A percentile compares a stretch with the other conserved stretches of the same genome.
These are phyloP conservation scores for Geotrypetes seraphini DNA, from an alignment of 2,797 vertebrate genomes.

Conservation along the genomic window DNA sequence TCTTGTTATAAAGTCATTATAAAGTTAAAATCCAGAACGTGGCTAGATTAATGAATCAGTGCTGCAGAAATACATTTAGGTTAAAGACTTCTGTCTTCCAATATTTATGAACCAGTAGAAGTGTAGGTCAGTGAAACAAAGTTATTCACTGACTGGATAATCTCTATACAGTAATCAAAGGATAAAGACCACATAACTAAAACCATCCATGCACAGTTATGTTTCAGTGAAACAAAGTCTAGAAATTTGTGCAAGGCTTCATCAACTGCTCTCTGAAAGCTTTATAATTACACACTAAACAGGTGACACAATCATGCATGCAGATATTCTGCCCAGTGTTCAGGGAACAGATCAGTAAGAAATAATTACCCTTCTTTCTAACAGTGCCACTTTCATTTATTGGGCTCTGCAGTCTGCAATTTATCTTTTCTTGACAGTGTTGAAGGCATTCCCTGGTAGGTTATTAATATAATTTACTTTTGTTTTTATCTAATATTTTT, in stretches of 20 bases:
- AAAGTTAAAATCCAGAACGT: background rate
- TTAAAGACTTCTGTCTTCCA: background rate
- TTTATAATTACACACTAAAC: slow-evolving; percentile 1
- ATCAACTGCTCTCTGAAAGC: background rate
- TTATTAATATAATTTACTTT: slow-evolving; percentile 17
- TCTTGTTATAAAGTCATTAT: slow-evolving; percentile 8
- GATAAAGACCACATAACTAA: background rate
- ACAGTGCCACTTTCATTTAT: slow-evolving; percentile 15
- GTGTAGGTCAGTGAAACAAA: background rate
- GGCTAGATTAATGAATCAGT: slow-evolving; percentile 10
- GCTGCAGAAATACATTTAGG: slow-evolving; percentile 6
- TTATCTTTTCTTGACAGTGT: slow-evolving; percentile 14
- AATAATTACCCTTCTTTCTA: slow-evolving; percentile 30
- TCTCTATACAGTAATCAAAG: background rate
- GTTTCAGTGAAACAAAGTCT: background rate
- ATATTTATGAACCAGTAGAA: background rate
- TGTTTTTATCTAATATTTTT: slow-evolving; percentile 6
- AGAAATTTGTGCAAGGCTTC: background rate
- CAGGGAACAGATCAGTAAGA: slow-evolving; percentile 5
- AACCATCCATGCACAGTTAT: slow-evolving; percentile 7
- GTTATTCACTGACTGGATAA: background rate
- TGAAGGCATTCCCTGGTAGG: slow-evolving; percentile 10
- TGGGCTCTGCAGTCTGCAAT: background rate
- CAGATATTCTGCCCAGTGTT: slow-evolving; percentile 3
- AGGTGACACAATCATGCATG: slow-evolving; percentile 12